A percentile compares a stretch with the other conserved stretches of the same genome.
Conservation (phyloP, 2,797 vertebrate genomes). For the Eospalax fontanierii region DNA sequence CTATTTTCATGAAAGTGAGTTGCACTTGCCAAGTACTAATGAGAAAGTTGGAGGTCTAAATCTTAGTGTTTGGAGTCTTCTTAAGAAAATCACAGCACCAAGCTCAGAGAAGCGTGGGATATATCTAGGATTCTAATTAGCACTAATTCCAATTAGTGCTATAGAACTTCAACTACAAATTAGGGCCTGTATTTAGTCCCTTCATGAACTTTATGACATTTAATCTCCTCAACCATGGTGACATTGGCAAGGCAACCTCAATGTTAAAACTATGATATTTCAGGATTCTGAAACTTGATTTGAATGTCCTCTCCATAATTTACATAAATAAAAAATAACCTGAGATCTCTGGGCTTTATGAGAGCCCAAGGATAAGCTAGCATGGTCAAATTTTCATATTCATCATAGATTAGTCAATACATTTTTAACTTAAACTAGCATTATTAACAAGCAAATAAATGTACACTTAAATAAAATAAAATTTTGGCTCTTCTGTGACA, state of each 20-base stretch:
- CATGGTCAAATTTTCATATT: slow-evolving; percentile 21
- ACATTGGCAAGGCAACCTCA: not conserved
- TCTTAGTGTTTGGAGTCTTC: slow-evolving; percentile 31
- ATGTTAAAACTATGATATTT: slow-evolving; percentile 47
- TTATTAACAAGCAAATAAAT: slow-evolving; percentile 15
- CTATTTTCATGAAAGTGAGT: slow-evolving; percentile 67
- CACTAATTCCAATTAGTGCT: slow-evolving; percentile 27
- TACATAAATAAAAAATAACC: not conserved
- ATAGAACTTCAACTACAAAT: slow-evolving; percentile 49
- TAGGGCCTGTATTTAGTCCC: not conserved
- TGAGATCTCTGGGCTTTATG: not conserved
- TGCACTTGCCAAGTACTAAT: slow-evolving; percentile 65
- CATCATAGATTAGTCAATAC: not conserved
- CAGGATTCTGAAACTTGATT: not conserved
- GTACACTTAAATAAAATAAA: slow-evolving; percentile 29
- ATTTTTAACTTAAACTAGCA: slow-evolving; percentile 10
- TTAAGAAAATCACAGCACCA: slow-evolving; percentile 44
- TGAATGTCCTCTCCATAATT: not conserved
- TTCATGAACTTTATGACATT: not conserved
- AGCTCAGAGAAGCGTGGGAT: slow-evolving; percentile 2
- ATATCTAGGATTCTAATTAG: slow-evolving; percentile 38
- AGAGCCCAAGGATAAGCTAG: not conserved
- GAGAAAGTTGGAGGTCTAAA: slow-evolving; percentile 62
- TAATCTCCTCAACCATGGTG: not conserved
- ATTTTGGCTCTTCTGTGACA: not conserved